Evolutionary conservation across 2,888 invertebrate species (phyloP).

Genomic region (Altica lythri): DNA sequence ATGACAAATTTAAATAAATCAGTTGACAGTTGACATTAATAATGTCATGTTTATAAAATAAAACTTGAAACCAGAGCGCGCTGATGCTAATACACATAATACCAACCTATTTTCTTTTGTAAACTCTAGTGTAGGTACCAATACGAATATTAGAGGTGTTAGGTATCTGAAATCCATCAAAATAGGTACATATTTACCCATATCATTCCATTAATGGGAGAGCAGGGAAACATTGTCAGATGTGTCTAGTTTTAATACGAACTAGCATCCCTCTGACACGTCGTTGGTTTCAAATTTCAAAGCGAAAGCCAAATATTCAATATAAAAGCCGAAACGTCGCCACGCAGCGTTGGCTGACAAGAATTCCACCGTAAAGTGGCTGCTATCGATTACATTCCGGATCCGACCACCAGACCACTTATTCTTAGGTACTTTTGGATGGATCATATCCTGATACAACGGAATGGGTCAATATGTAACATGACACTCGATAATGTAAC

Average conservation of each 20-base stretch:
- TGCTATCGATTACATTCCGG: slow-evolving; percentile 2
- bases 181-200: not conserved
- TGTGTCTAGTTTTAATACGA: slow-evolving; percentile 38
- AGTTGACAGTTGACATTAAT: not conserved
- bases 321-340: slow-evolving; percentile 15
- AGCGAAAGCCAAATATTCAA: slow-evolving; percentile 42
- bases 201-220: not conserved
- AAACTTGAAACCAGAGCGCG: too few relatives aligned
- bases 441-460: too few relatives aligned
- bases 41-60: not conserved
- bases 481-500: too few relatives aligned
- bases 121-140: too few relatives aligned
- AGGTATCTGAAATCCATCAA: too few relatives aligned
- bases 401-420: not conserved
- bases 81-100: too few relatives aligned
- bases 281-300: slow-evolving; percentile 42
- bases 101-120: too few relatives aligned
- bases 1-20: too few relatives aligned
- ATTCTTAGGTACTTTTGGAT: not conserved
- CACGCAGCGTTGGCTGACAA: not conserved
- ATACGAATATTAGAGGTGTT: too few relatives aligned
- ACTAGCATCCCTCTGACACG: slow-evolving; percentile 41
- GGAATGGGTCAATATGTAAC: too few relatives aligned
- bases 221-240: slow-evolving; percentile 14
- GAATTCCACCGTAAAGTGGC: slow-evolving; percentile 1